These are phyloP conservation scores for Madoqua kirkii DNA, from an alignment of 2,113 vertebrate genomes.

Conservation along the genomic window DNA sequence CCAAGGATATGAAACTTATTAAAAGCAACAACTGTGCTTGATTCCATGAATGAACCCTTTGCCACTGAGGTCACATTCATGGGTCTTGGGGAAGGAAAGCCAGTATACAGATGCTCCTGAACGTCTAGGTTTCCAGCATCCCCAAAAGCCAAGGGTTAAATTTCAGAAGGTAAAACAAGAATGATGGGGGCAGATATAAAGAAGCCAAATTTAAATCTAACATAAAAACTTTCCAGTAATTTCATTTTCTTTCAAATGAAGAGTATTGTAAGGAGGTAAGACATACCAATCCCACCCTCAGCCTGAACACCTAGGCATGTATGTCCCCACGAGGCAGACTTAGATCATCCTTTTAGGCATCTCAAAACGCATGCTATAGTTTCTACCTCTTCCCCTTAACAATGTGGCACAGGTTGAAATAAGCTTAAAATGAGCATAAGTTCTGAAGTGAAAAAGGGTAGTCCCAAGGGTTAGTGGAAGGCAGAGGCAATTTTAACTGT, in stretches of 20 bases:
- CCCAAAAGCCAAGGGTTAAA: not conserved
- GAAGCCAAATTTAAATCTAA: not conserved
- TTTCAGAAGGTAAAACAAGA: constrained; percentile 1
- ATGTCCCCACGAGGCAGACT: not conserved
- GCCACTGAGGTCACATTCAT: not conserved
- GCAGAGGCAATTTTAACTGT: not conserved
- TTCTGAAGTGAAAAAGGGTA: not conserved
- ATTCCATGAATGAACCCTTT: not conserved
- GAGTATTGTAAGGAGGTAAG: not conserved
- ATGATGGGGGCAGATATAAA: not conserved
- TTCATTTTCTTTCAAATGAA: not conserved
- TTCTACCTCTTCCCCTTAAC: not conserved
- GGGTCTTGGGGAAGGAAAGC: not conserved
- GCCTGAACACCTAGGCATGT: not conserved
- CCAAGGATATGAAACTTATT: not conserved
- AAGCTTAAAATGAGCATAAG: not conserved
- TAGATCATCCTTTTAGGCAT: not conserved
- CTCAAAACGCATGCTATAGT: not conserved
- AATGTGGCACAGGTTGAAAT: not conserved
- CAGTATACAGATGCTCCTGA: not conserved
- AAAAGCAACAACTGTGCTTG: not conserved
- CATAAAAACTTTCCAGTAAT: not conserved
- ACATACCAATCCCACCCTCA: not conserved
- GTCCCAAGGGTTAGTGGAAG: not conserved
- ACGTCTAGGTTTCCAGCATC: not conserved